Base-by-base conservation (phyloP, 1,140 invertebrate species). In the Drosophila azteca region DNA sequence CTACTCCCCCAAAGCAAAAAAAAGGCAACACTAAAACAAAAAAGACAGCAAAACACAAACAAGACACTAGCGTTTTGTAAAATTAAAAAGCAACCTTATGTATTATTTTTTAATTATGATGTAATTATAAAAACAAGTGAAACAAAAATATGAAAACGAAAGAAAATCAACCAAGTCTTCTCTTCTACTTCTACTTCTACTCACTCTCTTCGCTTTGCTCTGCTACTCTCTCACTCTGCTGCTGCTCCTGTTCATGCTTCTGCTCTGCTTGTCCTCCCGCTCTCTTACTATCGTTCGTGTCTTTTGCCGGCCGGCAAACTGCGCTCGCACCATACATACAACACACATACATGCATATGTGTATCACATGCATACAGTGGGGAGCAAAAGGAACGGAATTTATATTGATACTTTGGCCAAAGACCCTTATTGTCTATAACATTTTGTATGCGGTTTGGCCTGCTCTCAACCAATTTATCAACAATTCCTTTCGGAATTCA, bases 21-120 rank as follows among this genome's bases (percentile, higher is more conserved):
- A 77, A 65, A 58, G 26, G 49, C 62, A 50, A 71, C 59, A 41
- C 54, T 43, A 45, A 72, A 46, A 72, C 49, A 69, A 53, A 54
- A 46, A 68, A 49, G 29, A 69, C 59, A 76, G 62, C 79, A 83
- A 83, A 72, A 83, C 73, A 81, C 79, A 68, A 70, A 60, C 77
- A 66, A 68, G 62, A 82, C 63, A 75, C 73, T 65, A 67, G 72
- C 67, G 81, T 85, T 85, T 85, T 85, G 81, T 85, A 87, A 80
- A 77, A 85, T 81, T 87, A 77, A 63, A 74, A 70, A 73, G 70
- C 78, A 87, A 87, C 82, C 82, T 87, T 87, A 87, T 87, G 82
- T 87, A 87, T 87, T 87, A 87, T 87, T 87, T 87, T 84, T 88
- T 82, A 87, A 87, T 87, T 87, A 87, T 84, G 81, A 84, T 87